Conservation (phyloP, 2,797 vertebrate genomes). For the Hippoglossus hippoglossus region DNA sequence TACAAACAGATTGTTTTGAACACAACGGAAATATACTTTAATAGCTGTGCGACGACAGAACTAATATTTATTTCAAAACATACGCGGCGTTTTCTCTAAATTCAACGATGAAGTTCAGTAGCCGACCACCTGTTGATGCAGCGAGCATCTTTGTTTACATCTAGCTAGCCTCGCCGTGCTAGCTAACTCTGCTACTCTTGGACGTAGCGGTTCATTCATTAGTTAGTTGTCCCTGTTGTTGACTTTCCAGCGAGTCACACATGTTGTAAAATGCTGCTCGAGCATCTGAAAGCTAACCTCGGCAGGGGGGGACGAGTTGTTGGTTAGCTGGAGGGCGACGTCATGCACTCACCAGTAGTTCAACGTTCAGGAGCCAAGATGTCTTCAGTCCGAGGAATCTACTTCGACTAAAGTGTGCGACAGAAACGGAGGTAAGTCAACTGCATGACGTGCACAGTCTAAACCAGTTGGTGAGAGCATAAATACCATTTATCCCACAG, state of each 20-base stretch:
- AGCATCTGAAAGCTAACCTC: not conserved
- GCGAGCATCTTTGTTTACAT: constrained; percentile 68
- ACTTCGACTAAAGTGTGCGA: constrained; percentile 80
- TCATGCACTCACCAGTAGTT: not conserved
- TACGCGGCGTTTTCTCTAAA: not conserved
- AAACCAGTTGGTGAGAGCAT: not conserved
- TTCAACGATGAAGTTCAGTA: constrained; percentile 8
- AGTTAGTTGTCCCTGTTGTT: not conserved
- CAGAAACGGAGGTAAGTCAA: constrained; percentile 78
- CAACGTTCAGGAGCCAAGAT: constrained; percentile 58
- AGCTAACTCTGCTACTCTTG: constrained; percentile 9
- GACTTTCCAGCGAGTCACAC: not conserved
- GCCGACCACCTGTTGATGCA: constrained; percentile 69
- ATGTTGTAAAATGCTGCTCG: constrained; percentile 4
- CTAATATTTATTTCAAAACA: fast-evolving
- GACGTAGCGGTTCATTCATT: not conserved
- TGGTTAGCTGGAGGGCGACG: constrained; percentile 4
- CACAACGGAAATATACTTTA: not conserved
- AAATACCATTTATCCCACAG: not conserved
- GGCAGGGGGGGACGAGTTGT: not conserved
- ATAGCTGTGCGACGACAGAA: not conserved
- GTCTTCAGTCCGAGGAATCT: constrained; percentile 79
- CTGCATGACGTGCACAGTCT: not conserved
- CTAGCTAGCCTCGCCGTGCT: constrained; percentile 11
- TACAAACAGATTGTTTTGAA: not conserved